Evolutionary conservation across 2,113 vertebrate species (phyloP).

Genomic region (Apeltes quadracus): DNA sequence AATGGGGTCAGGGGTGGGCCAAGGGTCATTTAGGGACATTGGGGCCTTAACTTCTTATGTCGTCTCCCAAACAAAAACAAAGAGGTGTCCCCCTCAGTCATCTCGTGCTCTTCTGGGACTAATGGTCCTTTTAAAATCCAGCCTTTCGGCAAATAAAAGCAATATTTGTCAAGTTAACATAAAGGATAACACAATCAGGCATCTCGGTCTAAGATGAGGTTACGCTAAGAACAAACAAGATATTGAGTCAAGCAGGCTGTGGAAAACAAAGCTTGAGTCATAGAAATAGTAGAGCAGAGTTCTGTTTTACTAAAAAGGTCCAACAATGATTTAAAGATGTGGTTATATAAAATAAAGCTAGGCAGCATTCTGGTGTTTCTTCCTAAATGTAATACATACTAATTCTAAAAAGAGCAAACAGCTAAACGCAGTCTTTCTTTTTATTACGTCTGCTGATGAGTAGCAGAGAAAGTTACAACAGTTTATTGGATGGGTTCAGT

Average conservation of each 20-base stretch:
- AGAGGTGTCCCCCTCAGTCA: slow-evolving; percentile 8
- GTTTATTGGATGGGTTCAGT: slow-evolving; percentile 7
- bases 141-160: slow-evolving; percentile 15
- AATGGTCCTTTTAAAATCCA: slow-evolving; percentile 38
- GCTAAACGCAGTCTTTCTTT: background rate
- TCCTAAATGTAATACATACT: slow-evolving; percentile 1
- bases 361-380: background rate
- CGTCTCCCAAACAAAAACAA: slow-evolving; percentile 74
- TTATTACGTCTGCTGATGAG: background rate
- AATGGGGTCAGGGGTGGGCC: slow-evolving; percentile 70
- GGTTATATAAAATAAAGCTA: slow-evolving; percentile 24
- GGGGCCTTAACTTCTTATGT: slow-evolving; percentile 64
- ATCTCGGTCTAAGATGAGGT: background rate
- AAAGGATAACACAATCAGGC: background rate
- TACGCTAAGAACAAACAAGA: background rate
- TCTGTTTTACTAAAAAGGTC: slow-evolving; percentile 8
- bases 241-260: background rate
- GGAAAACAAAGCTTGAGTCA: background rate
- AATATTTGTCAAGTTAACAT: background rate
- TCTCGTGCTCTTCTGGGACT: slow-evolving; percentile 15
- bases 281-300: background rate
- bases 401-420: background rate
- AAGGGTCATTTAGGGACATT: slow-evolving; percentile 68
- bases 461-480: slow-evolving; percentile 2
- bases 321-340: background rate